A percentile compares a stretch with the other conserved stretches of the same genome.
Evolutionary conservation across 2,888 invertebrate species (phyloP).

Genomic region (Nymphalis polychloros): DNA sequence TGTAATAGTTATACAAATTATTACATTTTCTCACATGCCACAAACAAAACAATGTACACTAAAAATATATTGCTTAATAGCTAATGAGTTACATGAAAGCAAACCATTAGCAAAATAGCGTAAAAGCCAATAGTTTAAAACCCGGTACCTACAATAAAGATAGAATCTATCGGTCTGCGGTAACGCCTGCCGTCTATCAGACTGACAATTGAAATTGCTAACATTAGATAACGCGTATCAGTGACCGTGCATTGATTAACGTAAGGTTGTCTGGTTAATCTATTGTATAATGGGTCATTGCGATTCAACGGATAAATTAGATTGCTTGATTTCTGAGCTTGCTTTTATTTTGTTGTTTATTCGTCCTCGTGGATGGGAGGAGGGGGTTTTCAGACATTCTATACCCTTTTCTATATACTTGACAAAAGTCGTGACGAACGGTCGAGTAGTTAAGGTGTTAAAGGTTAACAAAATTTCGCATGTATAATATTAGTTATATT

Average conservation of each 20-base stretch:
- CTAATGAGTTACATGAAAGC: too few relatives aligned
- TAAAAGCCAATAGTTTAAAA: not conserved
- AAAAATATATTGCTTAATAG: too few relatives aligned
- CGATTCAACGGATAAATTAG: slow-evolving; percentile 4
- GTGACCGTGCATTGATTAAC: slow-evolving; percentile 34
- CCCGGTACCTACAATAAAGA: slow-evolving; percentile 5
- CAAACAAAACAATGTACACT: too few relatives aligned
- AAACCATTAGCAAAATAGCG: not conserved
- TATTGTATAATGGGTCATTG: slow-evolving; percentile 22
- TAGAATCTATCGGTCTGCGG: slow-evolving; percentile 18
- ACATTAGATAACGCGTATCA: slow-evolving; percentile 29
- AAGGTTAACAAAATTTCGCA: too few relatives aligned
- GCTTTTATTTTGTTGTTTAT: too few relatives aligned
- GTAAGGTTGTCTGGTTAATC: slow-evolving; percentile 15
- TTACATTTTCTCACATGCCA: too few relatives aligned
- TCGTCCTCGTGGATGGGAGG: not conserved
- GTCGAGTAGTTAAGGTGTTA: too few relatives aligned
- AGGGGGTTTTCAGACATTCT: too few relatives aligned
- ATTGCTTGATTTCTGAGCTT: not conserved
- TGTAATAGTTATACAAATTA: too few relatives aligned
- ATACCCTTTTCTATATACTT: too few relatives aligned
- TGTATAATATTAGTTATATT: too few relatives aligned
- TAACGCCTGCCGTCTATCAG: slow-evolving; percentile 30
- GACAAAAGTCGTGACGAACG: too few relatives aligned
- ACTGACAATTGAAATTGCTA: slow-evolving; percentile 36